Conservation (phyloP, 2,888 invertebrate genomes). For the Tachina fera region DNA sequence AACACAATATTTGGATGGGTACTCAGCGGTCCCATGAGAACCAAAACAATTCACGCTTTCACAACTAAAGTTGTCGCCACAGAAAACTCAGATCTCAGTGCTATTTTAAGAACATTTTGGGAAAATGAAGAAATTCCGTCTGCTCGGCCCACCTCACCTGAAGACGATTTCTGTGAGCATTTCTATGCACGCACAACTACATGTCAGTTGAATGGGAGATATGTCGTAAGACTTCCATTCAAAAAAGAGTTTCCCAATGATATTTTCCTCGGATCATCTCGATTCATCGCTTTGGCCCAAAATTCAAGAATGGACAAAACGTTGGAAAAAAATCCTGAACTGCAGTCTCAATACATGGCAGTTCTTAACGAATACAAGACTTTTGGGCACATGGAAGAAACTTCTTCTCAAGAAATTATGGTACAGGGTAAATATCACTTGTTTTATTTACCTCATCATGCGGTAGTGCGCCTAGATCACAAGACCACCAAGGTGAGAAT, state of each 20-base stretch:
- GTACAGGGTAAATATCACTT: conserved; percentile 4
- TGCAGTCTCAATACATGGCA: not conserved
- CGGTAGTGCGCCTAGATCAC: too few species aligned
- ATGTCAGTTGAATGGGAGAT: too few species aligned
- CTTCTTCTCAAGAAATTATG: not conserved
- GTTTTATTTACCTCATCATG: too few species aligned
- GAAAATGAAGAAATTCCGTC: not conserved
- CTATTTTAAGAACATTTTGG: not conserved
- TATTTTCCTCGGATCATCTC: too few species aligned
- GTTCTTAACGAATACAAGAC: too few species aligned
- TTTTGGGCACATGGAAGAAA: too few species aligned
- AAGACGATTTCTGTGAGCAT: not conserved
- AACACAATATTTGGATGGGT: not conserved
- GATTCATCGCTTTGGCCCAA: not conserved
- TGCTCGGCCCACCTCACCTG: not conserved
- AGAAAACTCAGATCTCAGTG: not conserved
- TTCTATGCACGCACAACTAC: not conserved
- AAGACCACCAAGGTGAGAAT: not conserved
- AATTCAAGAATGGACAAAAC: not conserved
- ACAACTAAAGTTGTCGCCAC: not conserved
- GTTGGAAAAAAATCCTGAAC: not conserved
- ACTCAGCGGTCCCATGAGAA: not conserved
- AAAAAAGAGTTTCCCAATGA: too few species aligned
- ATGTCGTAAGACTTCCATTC: too few species aligned
- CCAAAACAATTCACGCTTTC: not conserved